These are phyloP conservation scores for Eugnorisma glareosa DNA, from an alignment of 2,888 invertebrate genomes.

Conservation along the genomic window DNA sequence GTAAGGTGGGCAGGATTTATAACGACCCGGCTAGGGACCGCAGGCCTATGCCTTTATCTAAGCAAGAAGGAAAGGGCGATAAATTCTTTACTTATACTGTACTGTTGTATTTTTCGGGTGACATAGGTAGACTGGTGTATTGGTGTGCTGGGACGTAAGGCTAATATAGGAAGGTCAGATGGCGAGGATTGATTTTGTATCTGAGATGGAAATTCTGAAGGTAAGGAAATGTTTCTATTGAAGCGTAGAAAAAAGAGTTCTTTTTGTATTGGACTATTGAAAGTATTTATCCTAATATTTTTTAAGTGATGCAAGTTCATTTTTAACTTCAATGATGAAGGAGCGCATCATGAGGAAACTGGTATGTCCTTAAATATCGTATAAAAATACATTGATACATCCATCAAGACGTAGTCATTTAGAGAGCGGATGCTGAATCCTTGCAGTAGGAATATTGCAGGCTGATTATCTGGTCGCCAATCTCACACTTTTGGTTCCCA, in stretches of 20 bases:
- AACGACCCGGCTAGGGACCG: conserved; percentile 55
- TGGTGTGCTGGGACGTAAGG: conserved; percentile 38
- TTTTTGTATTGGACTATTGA: background rate
- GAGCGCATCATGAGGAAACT: background rate
- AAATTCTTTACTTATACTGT: conserved; percentile 58
- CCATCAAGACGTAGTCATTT: background rate
- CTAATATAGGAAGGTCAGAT: conserved; percentile 33
- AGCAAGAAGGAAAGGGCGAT: conserved; percentile 58
- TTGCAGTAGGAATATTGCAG: background rate
- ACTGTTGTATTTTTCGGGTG: conserved; percentile 51
- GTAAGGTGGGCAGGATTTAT: conserved; percentile 56
- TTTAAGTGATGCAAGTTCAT: background rate
- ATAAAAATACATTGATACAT: background rate
- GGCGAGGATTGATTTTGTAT: conserved; percentile 20
- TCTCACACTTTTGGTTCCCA: background rate
- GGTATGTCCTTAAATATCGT: background rate
- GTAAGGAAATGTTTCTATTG: background rate
- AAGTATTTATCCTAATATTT: background rate
- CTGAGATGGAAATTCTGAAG: background rate
- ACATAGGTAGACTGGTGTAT: conserved; percentile 48
- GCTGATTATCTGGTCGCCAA: background rate
- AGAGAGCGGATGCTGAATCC: background rate
- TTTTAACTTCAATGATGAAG: background rate
- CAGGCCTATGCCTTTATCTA: conserved; percentile 51
- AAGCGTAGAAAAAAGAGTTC: too few species aligned